Evolutionary conservation across 2,797 vertebrate species (phyloP), one percentile per base, ranked within the genome.

Genomic region (Clarias platycephalus): DNA sequence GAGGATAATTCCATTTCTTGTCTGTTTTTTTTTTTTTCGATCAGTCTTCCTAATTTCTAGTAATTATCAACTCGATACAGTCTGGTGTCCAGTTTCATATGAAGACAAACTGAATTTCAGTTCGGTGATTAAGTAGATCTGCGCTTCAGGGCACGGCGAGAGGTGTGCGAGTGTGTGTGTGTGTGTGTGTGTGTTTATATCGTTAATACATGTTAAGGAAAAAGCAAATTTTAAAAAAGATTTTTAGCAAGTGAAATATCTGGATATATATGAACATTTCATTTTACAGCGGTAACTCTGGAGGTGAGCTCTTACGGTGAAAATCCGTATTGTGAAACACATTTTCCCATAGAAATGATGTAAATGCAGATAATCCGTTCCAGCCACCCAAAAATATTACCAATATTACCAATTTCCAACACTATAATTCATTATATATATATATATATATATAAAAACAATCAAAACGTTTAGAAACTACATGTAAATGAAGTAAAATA

Each of bases 21-120:
- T 79, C 64, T 7, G 55, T 63, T 80, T 49, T 49, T 49, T 49
- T 12, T 49, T 72, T 66, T 49, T 64, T 66, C 40, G n/a, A 26
- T 62, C 34, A 63, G 26, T 80, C 26, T 63, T 44, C 40, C 37
- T 53, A 20, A 84, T 84, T 63, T 34, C 40, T 18, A 70, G 75
- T 63, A 62, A 80, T 80, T 72, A 84, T 71, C 40, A 53, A 34
- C 34, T 49, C 55, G 13, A 44, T 6, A 70, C 40, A 62, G 18
- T 62, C 40, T 20, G 63, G 31, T 83, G 55, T 55, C 64, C 20
- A 28, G 40, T 71, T 49, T 31, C 72, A 57, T 75, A 55, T 28
- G 26, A 31, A 55, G 53, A 28, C 71, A 31, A 75, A 75, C n/a
- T 28, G n/a, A 28, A 75, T 55, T 75, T 75, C n/a, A 57, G 49